Evolutionary conservation across 2,113 vertebrate species (phyloP), one percentile per base, ranked within the genome.

Genomic region (Gymnogyps californianus): DNA sequence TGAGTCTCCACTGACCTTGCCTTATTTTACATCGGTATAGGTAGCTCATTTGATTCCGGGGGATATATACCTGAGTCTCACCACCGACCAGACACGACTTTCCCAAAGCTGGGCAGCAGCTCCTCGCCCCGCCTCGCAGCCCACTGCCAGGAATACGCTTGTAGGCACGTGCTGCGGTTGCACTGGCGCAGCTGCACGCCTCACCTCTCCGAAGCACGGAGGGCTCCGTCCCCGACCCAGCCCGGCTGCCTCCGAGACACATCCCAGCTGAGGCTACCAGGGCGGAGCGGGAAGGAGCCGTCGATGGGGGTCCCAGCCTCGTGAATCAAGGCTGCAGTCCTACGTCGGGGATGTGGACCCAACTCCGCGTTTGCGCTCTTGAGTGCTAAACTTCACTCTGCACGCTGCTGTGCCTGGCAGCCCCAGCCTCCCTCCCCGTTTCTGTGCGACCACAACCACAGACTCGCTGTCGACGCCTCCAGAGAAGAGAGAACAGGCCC

Each of bases 401-500:
- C 79, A 62, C 9, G 18, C 69, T 75, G 72, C 72, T 76, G 87
- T 69, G 89, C 90, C 78, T 44, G 77, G 78, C 89, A 89, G 81
- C 36, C 78, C 34, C 87, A 81, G 65, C 52, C 86, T 91, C 51
- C 49, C 61, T 84, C 90, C 88, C 89, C 3, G 5, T 62, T 81
- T n/a, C 67, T 87, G 77, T 69, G n/a, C 5, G 29, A 95, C 97
- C 96, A 96, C 97, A 97, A 97, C 97, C 93, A 96, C 96, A 97
- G 87, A 47, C 91, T 96, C 31, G 44, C 93, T 96, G 97, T 72
- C 36, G 75, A 94, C 7, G 76, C 96, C 96, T 97, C 96, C 86
- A 92, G 97, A 98, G 86, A 96, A 81, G 80, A 92, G 83, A 70
- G 76, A 97, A 96, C 97, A 97, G 96, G 97, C 91, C 94, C 71